Evolutionary conservation across 2,888 invertebrate species (phyloP), one percentile per base, ranked within the genome.

Genomic region (Ametastegia equiseti): DNA sequence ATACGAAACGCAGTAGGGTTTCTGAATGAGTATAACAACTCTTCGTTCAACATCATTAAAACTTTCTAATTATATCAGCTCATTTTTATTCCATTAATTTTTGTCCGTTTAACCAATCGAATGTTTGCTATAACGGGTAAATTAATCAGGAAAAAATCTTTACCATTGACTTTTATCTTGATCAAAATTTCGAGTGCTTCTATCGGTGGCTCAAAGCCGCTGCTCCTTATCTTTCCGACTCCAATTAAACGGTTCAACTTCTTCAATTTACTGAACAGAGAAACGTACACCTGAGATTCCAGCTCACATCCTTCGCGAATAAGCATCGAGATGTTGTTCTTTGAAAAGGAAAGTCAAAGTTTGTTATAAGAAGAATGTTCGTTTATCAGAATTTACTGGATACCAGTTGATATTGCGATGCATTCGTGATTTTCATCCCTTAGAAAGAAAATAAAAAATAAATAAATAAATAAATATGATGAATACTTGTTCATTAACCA

Each of bases 161-260:
- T 6, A 19, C 50, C 50, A 50, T n/a, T n/a, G n/a, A n/a, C n/a
- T n/a, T n/a, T n/a, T n/a, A 50, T 50, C 6, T n/a, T 54, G 11
- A 54, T 54, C 54, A 54, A 4, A 54, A 54, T 54, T 9, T 23
- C 54, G n/a, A 63, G 30, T 33, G 33, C 7, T 15, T 15, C 33
- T 33, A n/a, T n/a, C 63, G 63, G 15, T 6, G 27, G n/a, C n/a
- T 33, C 30, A 63, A 33, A 63, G 15, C n/a, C 33, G 15, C 27
- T 33, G 30, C n/a, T n/a, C n/a, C n/a, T 54, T 54, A 23, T 54
- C 54, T 54, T 0, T 54, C 54, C 23, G 54, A 54, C 54, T 54
- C 54, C 33, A 63, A 63, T 63, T 54, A 54, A 54, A 63, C 63
- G 30, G n/a, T 63, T 33, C 63, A 63, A 63, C 63, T 63, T 63